phyloP scores from a whole-genome alignment of 2,888 invertebrate species.

The Drosophila putrida region DNA sequence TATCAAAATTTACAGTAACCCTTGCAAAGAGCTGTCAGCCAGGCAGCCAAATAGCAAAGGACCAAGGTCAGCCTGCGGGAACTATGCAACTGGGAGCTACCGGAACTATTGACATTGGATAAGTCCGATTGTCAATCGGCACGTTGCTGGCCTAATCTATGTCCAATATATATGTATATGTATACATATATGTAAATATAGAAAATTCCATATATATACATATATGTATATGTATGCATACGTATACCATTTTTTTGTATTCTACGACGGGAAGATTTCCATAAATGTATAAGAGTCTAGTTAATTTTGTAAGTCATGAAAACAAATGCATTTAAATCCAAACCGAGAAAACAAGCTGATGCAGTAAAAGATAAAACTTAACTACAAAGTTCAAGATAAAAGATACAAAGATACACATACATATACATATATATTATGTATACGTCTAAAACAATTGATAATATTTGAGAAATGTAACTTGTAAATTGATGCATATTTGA shows the following conservation, averaged over 20 bases:
- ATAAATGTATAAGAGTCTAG: slow-evolving; percentile 41
- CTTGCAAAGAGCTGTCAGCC: slow-evolving; percentile 82
- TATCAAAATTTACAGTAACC: slow-evolving; percentile 80
- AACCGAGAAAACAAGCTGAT: slow-evolving; percentile 61
- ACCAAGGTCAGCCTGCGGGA: slow-evolving; percentile 68
- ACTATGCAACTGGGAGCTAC: slow-evolving; percentile 19
- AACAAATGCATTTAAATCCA: slow-evolving; percentile 83
- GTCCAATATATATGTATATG: slow-evolving; percentile 56
- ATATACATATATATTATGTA: slow-evolving; percentile 29
- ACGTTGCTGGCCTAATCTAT: slow-evolving; percentile 68
- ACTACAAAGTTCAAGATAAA: slow-evolving; percentile 50
- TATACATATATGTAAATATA: slow-evolving; percentile 15
- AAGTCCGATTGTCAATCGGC: slow-evolving; percentile 39
- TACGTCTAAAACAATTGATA: slow-evolving; percentile 34
- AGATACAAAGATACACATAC: slow-evolving; percentile 36
- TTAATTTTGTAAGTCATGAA: slow-evolving; percentile 78
- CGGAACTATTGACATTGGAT: slow-evolving; percentile 26
- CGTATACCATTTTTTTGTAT: slow-evolving; percentile 32
- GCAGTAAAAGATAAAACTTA: slow-evolving; percentile 43
- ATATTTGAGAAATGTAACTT: slow-evolving; percentile 52
- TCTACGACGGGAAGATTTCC: slow-evolving; percentile 46
- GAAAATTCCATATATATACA: slow-evolving; percentile 9
- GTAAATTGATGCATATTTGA: slow-evolving; percentile 71
- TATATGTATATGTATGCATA: not conserved
- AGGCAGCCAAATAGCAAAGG: slow-evolving; percentile 81